Percentiles rank a stretch among this genome's conserved stretches.
Conservation (phyloP, 2,888 invertebrate species). For the Onthophagus sagittarius region DNA sequence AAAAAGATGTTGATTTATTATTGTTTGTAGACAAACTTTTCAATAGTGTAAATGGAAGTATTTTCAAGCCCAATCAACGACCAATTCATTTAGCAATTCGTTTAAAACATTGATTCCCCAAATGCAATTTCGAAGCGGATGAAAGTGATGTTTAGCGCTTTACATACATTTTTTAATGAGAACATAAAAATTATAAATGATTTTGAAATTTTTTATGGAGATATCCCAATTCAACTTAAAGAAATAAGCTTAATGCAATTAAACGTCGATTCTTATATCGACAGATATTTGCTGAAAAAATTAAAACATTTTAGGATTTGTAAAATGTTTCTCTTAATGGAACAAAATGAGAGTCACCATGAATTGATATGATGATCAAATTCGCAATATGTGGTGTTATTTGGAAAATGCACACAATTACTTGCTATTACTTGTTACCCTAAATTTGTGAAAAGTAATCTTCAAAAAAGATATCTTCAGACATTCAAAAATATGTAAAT, state of each 20-base stretch:
- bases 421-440: background rate
- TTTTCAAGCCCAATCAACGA: background rate
- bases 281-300: background rate
- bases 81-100: background rate
- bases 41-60: conserved; percentile 24
- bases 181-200: background rate
- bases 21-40: conserved; percentile 28
- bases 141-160: background rate
- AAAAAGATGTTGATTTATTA: conserved; percentile 26
- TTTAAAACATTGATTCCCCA: background rate
- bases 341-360: background rate
- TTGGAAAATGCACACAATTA: background rate
- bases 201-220: background rate
- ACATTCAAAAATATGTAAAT: no score
- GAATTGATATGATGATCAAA: background rate
- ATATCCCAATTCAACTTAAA: background rate
- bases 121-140: background rate
- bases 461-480: background rate
- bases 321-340: background rate
- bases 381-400: background rate
- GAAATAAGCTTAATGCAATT: background rate
- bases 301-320: background rate
- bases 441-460: background rate
- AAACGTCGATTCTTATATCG: background rate
- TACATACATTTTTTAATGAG: background rate